A percentile compares a stretch with the other conserved stretches of the same genome.
These are phyloP conservation scores for Anastrepha ludens DNA, from an alignment of 1,140 invertebrate genomes.

Conservation along the genomic window DNA sequence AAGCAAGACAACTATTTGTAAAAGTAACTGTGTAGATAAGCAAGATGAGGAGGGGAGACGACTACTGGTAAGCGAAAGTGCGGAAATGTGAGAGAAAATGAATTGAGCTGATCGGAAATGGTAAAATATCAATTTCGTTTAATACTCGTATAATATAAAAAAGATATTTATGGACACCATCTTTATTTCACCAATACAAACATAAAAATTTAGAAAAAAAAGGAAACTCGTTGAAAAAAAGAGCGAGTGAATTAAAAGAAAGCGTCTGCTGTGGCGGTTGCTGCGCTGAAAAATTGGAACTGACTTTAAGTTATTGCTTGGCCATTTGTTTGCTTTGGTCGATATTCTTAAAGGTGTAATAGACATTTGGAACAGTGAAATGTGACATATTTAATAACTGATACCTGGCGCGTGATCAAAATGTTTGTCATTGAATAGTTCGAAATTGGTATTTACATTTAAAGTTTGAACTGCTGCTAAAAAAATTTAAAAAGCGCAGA, in stretches of 20 bases:
- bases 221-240: neutral
- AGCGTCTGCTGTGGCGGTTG: neutral
- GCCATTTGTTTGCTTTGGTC: too few species aligned
- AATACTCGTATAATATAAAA: slow-evolving; percentile 50
- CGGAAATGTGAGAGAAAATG: slow-evolving; percentile 50
- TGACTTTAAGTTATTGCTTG: too few species aligned
- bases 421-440: too few species aligned
- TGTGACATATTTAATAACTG: too few species aligned
- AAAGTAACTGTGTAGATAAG: neutral
- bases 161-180: slow-evolving; percentile 35
- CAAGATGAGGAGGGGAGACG: neutral
- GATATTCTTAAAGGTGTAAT: too few species aligned
- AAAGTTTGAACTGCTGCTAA: too few species aligned
- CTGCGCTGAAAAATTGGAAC: neutral
- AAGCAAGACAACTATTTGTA: slow-evolving; percentile 38
- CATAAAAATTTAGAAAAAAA: neutral
- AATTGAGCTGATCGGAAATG: slow-evolving; percentile 49
- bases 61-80: slow-evolving; percentile 42
- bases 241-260: neutral
- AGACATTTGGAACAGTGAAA: too few species aligned
- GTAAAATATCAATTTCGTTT: slow-evolving; percentile 51
- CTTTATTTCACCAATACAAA: slow-evolving; percentile 1
- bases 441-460: too few species aligned
- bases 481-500: too few species aligned
- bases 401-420: too few species aligned